Conservation (phyloP, 30 jellyfish, hydroid and myxozoan genomes). For the Nemopilema nomurai region DNA sequence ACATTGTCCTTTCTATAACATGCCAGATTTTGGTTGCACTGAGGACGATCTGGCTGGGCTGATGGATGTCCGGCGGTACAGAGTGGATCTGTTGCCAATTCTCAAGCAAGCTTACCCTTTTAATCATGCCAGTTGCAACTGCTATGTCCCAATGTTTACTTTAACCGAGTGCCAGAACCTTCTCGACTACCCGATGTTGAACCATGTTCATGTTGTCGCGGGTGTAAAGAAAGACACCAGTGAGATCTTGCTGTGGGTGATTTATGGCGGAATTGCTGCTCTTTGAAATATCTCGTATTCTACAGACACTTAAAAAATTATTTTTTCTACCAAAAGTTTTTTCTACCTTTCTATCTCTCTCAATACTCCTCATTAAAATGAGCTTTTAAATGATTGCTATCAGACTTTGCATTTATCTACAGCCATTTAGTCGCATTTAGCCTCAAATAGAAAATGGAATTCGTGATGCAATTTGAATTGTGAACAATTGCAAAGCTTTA, state of each 20-base stretch:
- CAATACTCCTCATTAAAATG: too few relatives aligned
- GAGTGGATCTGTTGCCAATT: slow-evolving; percentile 46
- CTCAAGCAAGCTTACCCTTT: slow-evolving; percentile 34
- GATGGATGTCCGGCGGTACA: not conserved
- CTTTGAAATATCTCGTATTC: slow-evolving; percentile 10
- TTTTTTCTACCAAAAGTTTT: too few relatives aligned
- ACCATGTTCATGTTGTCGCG: slow-evolving; percentile 59
- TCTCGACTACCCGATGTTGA: slow-evolving; percentile 57
- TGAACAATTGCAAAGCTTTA: not conserved
- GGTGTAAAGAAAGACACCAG: slow-evolving; percentile 30
- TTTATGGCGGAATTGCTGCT: slow-evolving; percentile 76
- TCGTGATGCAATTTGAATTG: not conserved
- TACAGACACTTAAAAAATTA: too few relatives aligned
- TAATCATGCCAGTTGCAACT: slow-evolving; percentile 74
- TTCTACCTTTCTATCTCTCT: too few relatives aligned
- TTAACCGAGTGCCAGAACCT: slow-evolving; percentile 43
- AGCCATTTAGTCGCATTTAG: too few relatives aligned
- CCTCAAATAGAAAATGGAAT: too few relatives aligned
- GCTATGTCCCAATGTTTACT: slow-evolving; percentile 44
- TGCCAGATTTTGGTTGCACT: not conserved
- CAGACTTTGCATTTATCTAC: not conserved
- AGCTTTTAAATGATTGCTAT: too few relatives aligned
- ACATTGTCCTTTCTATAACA: not conserved
- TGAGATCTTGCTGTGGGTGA: slow-evolving; percentile 49
- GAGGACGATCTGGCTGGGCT: not conserved